phyloP scores from a whole-genome alignment of 2,888 invertebrate genomes.

The Hedychridium roseum region DNA sequence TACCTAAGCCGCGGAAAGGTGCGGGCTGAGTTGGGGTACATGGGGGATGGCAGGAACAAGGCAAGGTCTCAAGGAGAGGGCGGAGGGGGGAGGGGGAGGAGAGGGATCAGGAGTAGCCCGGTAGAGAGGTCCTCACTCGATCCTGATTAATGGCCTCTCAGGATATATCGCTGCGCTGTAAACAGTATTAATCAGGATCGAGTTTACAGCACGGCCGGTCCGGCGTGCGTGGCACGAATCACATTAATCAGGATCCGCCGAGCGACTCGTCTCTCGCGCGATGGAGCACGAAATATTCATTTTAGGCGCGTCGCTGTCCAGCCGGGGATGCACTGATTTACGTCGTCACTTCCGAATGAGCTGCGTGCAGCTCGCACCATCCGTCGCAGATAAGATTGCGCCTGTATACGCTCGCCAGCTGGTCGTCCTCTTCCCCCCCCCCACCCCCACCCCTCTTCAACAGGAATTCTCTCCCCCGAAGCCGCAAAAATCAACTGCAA shows the following conservation, averaged over 20 bases:
- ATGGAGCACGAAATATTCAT: conserved; percentile 41
- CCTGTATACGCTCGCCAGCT: no score
- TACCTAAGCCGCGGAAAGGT: no score
- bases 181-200: conserved; percentile 54
- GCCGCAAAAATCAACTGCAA: no score
- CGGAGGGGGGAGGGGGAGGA: neutral
- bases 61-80: no score
- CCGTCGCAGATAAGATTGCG: no score
- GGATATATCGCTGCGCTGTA: conserved; percentile 37
- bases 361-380: conserved; percentile 3
- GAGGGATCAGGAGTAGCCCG: conserved; percentile 26
- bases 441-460: no score
- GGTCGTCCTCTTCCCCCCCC: no score
- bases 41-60: no score
- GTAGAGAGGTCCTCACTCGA: conserved; percentile 43
- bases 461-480: no score
- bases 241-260: conserved; percentile 46
- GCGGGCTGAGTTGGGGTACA: no score
- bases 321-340: conserved; percentile 35
- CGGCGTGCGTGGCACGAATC: conserved; percentile 34
- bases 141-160: conserved; percentile 48
- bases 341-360: conserved; percentile 35
- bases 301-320: conserved; percentile 23
- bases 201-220: conserved; percentile 39
- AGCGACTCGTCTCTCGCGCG: no score